Percentiles rank a stretch among this genome's conserved stretches.
Conservation (phyloP, 2,113 vertebrate species). For the Cyrtonyx montezumae region DNA sequence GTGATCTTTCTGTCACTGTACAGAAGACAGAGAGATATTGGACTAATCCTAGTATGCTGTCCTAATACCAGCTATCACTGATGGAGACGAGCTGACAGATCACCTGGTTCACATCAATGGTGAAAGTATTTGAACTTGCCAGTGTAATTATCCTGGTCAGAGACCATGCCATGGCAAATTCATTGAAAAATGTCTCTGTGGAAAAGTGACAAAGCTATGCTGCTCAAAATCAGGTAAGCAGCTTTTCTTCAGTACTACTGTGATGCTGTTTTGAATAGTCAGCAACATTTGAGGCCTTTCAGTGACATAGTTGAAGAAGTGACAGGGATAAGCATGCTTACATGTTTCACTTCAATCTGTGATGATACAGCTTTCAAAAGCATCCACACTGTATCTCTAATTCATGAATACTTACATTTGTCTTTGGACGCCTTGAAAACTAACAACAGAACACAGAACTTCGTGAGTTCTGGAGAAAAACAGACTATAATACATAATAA, state of each 20-base stretch:
- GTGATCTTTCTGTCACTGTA: background rate
- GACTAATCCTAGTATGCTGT: background rate
- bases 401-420: background rate
- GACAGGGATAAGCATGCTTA: background rate
- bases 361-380: background rate
- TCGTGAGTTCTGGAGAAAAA: background rate
- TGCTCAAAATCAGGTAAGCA: background rate
- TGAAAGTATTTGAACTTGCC: constrained; percentile 70
- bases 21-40: background rate
- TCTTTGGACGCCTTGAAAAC: background rate
- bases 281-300: background rate
- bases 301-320: background rate
- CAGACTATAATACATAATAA: too few relatives aligned
- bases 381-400: background rate
- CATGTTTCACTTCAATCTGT: background rate
- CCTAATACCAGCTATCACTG: background rate
- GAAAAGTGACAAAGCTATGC: background rate
- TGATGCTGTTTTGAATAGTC: background rate
- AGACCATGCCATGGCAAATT: constrained; percentile 75
- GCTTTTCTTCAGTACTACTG: background rate
- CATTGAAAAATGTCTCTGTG: constrained; percentile 68
- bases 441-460: background rate
- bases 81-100: constrained; percentile 85
- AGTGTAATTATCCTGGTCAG: constrained; percentile 73
- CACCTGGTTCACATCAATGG: constrained; percentile 59